Evolutionary conservation across 1,140 invertebrate species (phyloP), one percentile per base, ranked within the genome.

Genomic region (Eumeta japonica): DNA sequence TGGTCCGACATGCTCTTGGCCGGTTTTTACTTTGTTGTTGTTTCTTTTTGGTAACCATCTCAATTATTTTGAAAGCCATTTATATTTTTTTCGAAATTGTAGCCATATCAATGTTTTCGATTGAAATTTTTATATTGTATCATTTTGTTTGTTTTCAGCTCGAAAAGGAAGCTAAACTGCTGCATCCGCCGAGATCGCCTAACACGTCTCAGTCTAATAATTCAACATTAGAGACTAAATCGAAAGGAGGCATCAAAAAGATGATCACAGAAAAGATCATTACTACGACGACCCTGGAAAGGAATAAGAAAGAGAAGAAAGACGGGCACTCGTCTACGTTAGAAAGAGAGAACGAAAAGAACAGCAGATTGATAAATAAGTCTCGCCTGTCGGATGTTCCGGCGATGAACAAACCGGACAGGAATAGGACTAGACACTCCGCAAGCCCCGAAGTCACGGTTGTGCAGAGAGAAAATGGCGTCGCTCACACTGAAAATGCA

Each of bases 291-390:
- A 66, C 66, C 3, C 50, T 77, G 4, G 75, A 77, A 48, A 62
- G 77, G 60, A 58, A 71, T 50, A 56, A 79, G 64, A 52, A 79
- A 73, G 38, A 78, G 68, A 58, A 76, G 73, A 62, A 78, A 77
- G 55, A 80, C 50, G 39, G 62, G 61, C 9, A 72, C 55, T 32
- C 76, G 50, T 46, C 79, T 37, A 72, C 77, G 57, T 18, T 77
- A 47, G 75, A 77, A 39, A 52, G 73, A 56, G 75, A 77, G 44
- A 77, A 77, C 42, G 75, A 76, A 58, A 46, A 80, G 75, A 56
- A 82, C 45, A 58, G 48, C 10, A 75, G 72, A 45, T 59, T 75
- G 27, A 58, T 56, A 10, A 60, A 60, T 28, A 62, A 67, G 52
- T 46, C 45, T 2, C 60, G 63, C 37, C 55, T 59, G 55, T 68